Evolutionary conservation across 2,797 vertebrate species (phyloP), one percentile per base, ranked within the genome.

Genomic region (Ctenopoma kingsleyae): DNA sequence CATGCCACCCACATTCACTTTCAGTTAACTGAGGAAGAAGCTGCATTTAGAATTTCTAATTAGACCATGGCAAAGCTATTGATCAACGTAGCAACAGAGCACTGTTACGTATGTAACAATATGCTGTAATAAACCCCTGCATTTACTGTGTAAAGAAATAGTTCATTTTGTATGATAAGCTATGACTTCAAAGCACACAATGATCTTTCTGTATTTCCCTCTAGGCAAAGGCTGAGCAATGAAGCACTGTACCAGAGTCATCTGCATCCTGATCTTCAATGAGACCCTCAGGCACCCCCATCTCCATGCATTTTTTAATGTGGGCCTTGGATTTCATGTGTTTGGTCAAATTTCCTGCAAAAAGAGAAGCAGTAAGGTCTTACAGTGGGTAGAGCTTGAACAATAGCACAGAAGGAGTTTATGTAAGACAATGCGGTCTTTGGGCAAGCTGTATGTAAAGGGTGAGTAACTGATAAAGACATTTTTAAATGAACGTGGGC

Each of bases 301-400:
- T 96, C 94, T 99, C 98, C 95, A 97, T 90, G 92, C 98, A 99
- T 69, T 99, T 99, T 94, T 99, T 99, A 91, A 98, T 98, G 91
- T 99, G 98, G 79, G 98, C 97, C 92, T 99, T 99, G 87, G 98
- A 99, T 87, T 99, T 99, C 98, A 99, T 99, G 91, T 99, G 98
- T 89, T 99, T 99, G 86, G 98, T 99, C 91, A 99, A 93, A 90
- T 99, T 99, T 87, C 98, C 98, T 99, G 89, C 83, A 91, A 86
- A 61, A 54, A 62, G 13, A 88, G 56, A 74, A 43, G 50, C 40
- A 73, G 27, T 3, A 20, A 74, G 78, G 74, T 80, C 20, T 80
- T 72, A 58, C 17, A 13, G 85, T 86, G 86, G 88, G 88, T 20
- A 67, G 81, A 74, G 67, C 50, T 76, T 32, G n/a, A 82, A 81